Percentiles rank a stretch among this genome's conserved stretches.
Evolutionary conservation across 2,888 invertebrate species (phyloP).

Genomic region (Steinernema scapterisci): DNA sequence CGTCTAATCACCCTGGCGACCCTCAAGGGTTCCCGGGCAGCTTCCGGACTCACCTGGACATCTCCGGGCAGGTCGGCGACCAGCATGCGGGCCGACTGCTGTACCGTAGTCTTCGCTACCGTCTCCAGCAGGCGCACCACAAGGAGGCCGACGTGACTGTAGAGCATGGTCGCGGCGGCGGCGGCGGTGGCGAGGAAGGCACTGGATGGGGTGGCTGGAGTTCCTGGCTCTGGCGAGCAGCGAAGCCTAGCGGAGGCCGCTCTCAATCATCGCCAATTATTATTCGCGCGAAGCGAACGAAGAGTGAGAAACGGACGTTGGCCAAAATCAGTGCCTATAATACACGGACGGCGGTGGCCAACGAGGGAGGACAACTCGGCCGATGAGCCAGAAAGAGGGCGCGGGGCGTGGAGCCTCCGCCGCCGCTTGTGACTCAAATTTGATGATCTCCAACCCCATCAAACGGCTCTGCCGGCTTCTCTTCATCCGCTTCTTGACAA

Average conservation of each 20-base stretch:
- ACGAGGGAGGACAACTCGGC: slow-evolving; percentile 15
- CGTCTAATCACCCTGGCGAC: neutral
- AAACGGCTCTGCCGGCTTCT: slow-evolving; percentile 33
- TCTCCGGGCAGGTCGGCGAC: slow-evolving; percentile 66
- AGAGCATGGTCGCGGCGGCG: slow-evolving; percentile 32
- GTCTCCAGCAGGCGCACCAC: slow-evolving; percentile 66
- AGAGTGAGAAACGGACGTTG: slow-evolving; percentile 20
- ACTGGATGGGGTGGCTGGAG: neutral
- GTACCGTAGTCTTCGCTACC: slow-evolving; percentile 65
- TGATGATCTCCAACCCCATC: slow-evolving; percentile 32
- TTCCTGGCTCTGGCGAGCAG: neutral
- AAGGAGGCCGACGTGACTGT: slow-evolving; percentile 52
- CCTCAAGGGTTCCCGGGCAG: no score
- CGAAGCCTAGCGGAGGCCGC: neutral
- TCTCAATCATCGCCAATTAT: slow-evolving; percentile 13
- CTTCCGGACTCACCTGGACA: slow-evolving; percentile 54
- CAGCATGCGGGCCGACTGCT: slow-evolving; percentile 64
- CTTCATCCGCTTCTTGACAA: slow-evolving; percentile 32
- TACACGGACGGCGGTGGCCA: slow-evolving; percentile 1
- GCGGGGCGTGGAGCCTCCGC: neutral
- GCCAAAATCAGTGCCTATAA: slow-evolving; percentile 23
- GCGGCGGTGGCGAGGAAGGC: neutral
- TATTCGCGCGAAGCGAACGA: slow-evolving; percentile 7
- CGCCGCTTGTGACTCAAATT: slow-evolving; percentile 22
- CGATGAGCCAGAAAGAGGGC: slow-evolving; percentile 14